phyloP scores from a whole-genome alignment of 2,888 invertebrate genomes.

The Tipula lateralis region DNA sequence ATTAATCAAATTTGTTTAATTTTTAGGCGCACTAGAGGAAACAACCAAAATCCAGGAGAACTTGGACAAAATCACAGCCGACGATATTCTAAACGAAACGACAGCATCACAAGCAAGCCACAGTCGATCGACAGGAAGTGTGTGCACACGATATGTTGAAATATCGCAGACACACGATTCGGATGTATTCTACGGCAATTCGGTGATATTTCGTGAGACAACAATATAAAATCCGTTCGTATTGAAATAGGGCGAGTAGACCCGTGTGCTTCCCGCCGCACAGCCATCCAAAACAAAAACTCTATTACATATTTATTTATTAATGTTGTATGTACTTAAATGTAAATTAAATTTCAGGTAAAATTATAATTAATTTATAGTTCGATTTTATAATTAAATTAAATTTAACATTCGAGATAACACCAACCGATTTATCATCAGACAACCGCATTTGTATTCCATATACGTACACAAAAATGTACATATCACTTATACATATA shows the following conservation, averaged over 20 bases:
- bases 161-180: conserved; percentile 7
- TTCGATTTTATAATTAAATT: not conserved
- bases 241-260: no score
- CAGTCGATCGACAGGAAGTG: not conserved
- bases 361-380: not conserved
- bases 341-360: not conserved
- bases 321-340: not conserved
- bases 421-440: not conserved
- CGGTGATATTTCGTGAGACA: conserved; percentile 8
- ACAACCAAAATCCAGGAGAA: not conserved
- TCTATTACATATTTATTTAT: not conserved
- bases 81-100: not conserved
- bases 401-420: not conserved
- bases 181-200: conserved; percentile 6
- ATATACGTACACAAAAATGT: not conserved
- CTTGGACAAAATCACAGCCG: not conserved
- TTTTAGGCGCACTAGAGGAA: not conserved
- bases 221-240: conserved; percentile 25
- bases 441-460: not conserved
- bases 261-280: no score
- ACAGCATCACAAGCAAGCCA: not conserved
- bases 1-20: not conserved
- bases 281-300: not conserved
- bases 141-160: not conserved
- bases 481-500: not conserved